Conservation (phyloP, 2,888 invertebrate genomes). For the Pterostichus madidus region DNA sequence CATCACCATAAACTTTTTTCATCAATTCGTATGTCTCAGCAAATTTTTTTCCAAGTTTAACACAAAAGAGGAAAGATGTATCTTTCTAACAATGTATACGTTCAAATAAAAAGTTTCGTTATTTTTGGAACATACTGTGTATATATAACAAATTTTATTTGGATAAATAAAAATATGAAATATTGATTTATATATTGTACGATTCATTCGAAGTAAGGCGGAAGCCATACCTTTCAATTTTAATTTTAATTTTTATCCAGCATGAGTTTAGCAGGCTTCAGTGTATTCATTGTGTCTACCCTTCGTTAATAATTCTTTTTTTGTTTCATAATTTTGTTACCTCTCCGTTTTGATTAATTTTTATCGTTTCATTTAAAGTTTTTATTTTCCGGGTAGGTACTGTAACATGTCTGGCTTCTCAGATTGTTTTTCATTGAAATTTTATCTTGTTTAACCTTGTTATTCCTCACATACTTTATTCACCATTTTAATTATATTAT, state of each 20-base stretch:
- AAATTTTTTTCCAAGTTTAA: no score
- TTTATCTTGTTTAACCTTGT: slow-evolving; percentile 6
- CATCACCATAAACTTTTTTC: no score
- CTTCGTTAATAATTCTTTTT: slow-evolving; percentile 30
- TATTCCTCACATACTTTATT: not conserved
- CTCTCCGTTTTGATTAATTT: slow-evolving; percentile 21
- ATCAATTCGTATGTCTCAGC: no score
- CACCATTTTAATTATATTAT: not conserved
- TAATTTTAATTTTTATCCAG: slow-evolving; percentile 24
- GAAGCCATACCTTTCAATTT: slow-evolving; percentile 18
- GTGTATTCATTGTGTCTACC: not conserved
- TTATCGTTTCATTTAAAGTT: slow-evolving; percentile 19
- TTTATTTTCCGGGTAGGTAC: slow-evolving; percentile 24
- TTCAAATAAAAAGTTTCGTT: no score
- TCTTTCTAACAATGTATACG: no score
- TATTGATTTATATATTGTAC: not conserved
- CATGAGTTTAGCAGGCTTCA: slow-evolving; percentile 3
- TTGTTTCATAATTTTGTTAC: slow-evolving; percentile 34
- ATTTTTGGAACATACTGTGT: no score
- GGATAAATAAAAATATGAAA: not conserved
- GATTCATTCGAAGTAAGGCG: not conserved
- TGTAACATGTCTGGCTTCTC: slow-evolving; percentile 14
- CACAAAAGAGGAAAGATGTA: no score
- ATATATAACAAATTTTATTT: no score
- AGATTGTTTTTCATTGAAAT: slow-evolving; percentile 23